Evolutionary conservation across 2,113 vertebrate genomes (phyloP), one percentile per base, ranked within the genome.

Genomic region (Patagioenas fasciata): DNA sequence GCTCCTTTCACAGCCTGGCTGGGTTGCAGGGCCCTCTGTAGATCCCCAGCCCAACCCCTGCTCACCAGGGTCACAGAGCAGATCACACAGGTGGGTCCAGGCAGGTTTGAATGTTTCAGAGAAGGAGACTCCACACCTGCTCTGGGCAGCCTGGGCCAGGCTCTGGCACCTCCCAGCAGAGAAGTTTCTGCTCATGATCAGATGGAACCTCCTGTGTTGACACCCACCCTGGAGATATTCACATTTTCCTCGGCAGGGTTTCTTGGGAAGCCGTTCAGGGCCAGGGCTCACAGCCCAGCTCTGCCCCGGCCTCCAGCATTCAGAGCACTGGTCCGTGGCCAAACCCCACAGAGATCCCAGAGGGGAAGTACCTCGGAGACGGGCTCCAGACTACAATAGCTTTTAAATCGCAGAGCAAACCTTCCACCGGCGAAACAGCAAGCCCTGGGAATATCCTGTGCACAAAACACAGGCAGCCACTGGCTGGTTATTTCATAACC

Each of bases 371-470:
- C 95, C 95, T 96, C 79, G 75, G 93, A 97, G 96, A 88, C 5
- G 3, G 88, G 56, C 85, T 88, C 90, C 93, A 97, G 96, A 97
- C 93, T 94, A 95, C 93, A 97, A 97, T 97, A 11, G 95, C 91
- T 93, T 88, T 65, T 65, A 92, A 89, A 86, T 69, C 5, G 40
- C 85, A 85, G 91, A 82, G 93, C 91, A 94, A 91, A 87, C 79
- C 91, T 89, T 91, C 54, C 81, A 54, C 3, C 4, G 4, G 89
- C 4, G 25, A 73, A 95, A 80, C 67, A 78, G 92, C 44, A 72
- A 83, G 75, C 82, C 95, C 95, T 96, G 96, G 85, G 94, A 95
- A 96, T 96, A 96, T 95, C 96, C 95, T 96, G 95, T 96, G 89
- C 89, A 96, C 86, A 95, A 87, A 95, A 82, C 92, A 85, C 0